phyloP scores from a whole-genome alignment of 1,140 invertebrate species.

The Cotesia vestalis region DNA sequence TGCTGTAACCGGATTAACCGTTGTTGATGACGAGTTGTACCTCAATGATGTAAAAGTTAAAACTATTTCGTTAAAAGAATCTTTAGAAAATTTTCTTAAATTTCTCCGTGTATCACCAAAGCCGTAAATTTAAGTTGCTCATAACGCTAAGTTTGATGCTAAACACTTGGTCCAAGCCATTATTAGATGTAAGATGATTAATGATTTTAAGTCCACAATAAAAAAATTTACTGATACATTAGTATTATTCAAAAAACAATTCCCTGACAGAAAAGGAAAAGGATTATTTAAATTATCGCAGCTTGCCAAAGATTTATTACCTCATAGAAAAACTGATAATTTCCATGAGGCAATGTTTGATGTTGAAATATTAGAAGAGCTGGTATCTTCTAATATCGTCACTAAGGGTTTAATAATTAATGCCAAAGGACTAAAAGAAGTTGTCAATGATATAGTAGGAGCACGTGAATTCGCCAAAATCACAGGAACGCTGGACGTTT shows the following conservation, averaged over 20 bases:
- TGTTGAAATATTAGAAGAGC: too few species aligned
- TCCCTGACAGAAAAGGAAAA: neutral
- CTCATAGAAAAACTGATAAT: neutral
- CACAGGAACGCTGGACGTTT: neutral
- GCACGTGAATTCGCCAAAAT: neutral
- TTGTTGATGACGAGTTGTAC: neutral
- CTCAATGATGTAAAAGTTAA: neutral
- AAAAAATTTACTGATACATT: too few species aligned
- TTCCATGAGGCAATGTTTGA: neutral
- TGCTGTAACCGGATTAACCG: neutral
- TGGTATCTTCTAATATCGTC: too few species aligned
- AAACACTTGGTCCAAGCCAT: too few species aligned
- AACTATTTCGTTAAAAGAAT: constrained; percentile 1
- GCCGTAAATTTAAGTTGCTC: too few species aligned
- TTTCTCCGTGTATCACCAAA: too few species aligned
- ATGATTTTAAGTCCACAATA: too few species aligned
- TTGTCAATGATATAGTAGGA: neutral
- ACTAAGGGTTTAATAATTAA: neutral
- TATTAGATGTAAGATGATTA: too few species aligned
- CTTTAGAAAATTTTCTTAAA: too few species aligned
- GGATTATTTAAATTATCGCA: neutral
- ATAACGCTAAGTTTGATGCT: too few species aligned
- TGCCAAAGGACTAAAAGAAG: constrained; percentile 1
- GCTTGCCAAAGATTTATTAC: constrained; percentile 3
- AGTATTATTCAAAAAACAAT: neutral